These are phyloP conservation scores for Tetranychus urticae DNA, from an alignment of 1,140 invertebrate genomes.

Conservation along the genomic window DNA sequence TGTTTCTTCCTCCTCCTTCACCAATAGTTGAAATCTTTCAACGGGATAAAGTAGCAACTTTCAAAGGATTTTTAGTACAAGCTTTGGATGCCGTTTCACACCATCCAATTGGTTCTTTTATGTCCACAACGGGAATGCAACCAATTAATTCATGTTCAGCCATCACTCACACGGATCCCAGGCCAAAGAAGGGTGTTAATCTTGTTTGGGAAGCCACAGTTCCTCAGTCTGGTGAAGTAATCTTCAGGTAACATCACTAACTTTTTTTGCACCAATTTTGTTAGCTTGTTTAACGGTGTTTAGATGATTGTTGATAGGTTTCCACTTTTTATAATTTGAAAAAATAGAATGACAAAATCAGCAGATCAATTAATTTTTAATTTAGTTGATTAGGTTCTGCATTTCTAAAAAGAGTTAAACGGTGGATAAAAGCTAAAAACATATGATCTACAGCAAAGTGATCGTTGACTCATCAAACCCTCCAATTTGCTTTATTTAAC, in stretches of 20 bases:
- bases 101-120: slow-evolving; percentile 29
- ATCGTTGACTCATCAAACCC: no score
- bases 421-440: no score
- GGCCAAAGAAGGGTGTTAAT: slow-evolving; percentile 41
- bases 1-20: not conserved
- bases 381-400: no score
- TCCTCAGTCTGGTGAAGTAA: not conserved
- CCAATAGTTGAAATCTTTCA: slow-evolving; percentile 2
- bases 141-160: slow-evolving; percentile 44
- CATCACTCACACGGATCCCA: slow-evolving; percentile 46
- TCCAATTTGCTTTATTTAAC: no score
- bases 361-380: no score
- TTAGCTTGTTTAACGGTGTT: no score
- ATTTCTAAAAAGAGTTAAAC: no score
- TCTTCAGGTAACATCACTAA: not conserved
- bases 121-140: slow-evolving; percentile 40
- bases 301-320: no score
- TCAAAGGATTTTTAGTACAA: slow-evolving; percentile 11
- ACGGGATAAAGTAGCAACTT: not conserved
- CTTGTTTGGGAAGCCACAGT: slow-evolving; percentile 43
- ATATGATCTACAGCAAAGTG: no score
- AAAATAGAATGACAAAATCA: no score
- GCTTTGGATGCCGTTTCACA: slow-evolving; percentile 4
- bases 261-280: no score
- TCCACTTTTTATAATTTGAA: no score